Conservation (phyloP, 2,113 vertebrate species). For the Tauraco erythrolophus region DNA sequence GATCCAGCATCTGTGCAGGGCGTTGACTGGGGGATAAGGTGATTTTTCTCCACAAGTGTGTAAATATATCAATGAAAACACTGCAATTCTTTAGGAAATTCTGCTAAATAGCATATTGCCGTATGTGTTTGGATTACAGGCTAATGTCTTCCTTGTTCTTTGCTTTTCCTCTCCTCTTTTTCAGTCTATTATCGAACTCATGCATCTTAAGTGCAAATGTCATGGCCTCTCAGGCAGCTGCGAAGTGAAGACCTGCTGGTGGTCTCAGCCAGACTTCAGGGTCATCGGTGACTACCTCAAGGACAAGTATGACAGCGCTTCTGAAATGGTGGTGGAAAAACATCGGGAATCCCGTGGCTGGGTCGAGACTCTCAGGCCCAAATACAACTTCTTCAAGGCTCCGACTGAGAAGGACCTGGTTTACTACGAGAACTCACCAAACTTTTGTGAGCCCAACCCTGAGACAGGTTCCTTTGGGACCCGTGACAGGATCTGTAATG, state of each 20-base stretch:
- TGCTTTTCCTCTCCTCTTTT: neutral
- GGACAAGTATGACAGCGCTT: constrained; percentile 87
- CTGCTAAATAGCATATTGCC: neutral
- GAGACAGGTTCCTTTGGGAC: constrained; percentile 86
- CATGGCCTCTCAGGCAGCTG: constrained; percentile 86
- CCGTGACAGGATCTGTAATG: constrained; percentile 82
- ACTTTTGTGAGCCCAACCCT: constrained; percentile 84
- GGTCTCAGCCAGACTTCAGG: constrained; percentile 85
- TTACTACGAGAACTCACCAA: constrained; percentile 85
- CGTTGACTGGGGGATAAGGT: neutral
- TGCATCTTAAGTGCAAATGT: constrained; percentile 87
- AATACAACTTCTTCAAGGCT: constrained; percentile 84
- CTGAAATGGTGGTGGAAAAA: constrained; percentile 86
- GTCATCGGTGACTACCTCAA: constrained; percentile 84
- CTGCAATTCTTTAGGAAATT: neutral
- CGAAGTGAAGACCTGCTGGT: constrained; percentile 87
- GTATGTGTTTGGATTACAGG: fast-evolving
- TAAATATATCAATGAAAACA: neutral
- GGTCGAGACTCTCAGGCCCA: constrained; percentile 84
- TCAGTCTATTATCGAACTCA: constrained; percentile 83
- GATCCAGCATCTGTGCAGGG: neutral
- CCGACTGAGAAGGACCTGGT: constrained; percentile 84
- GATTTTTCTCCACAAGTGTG: neutral
- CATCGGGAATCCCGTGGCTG: constrained; percentile 85
- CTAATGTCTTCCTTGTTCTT: neutral